These are phyloP conservation scores for Yasuhikotakia modesta DNA, from an alignment of 2,797 vertebrate genomes.

Conservation along the genomic window DNA sequence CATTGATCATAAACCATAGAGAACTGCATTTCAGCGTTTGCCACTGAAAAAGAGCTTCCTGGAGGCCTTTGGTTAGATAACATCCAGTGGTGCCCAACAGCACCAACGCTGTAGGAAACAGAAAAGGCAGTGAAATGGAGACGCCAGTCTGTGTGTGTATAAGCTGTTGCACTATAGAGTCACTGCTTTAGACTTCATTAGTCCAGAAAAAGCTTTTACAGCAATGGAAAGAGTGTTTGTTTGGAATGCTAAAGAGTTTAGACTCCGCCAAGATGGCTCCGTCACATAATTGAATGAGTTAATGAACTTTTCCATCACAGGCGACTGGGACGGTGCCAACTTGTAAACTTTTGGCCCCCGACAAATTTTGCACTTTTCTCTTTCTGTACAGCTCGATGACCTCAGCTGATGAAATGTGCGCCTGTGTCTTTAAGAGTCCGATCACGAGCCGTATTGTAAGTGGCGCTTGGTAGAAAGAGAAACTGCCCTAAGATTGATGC, in stretches of 20 bases:
- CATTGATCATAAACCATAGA: conserved; percentile 41
- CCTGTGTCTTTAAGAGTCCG: conserved; percentile 34
- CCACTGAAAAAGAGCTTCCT: conserved; percentile 5
- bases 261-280: conserved; percentile 38
- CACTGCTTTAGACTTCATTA: conserved; percentile 41
- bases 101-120: background rate
- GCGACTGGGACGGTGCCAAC: conserved; percentile 31
- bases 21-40: conserved; percentile 23
- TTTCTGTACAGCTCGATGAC: background rate
- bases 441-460: conserved; percentile 44
- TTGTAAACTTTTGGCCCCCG: conserved; percentile 30
- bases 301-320: conserved; percentile 47
- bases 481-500: conserved; percentile 39
- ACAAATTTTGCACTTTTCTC: conserved; percentile 31
- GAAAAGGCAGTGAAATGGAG: background rate
- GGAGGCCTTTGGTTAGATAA: background rate
- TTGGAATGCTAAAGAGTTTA: conserved; percentile 32
- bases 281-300: conserved; percentile 41
- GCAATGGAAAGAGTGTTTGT: conserved; percentile 30
- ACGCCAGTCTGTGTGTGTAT: background rate
- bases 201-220: conserved; percentile 37
- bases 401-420: conserved; percentile 2
- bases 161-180: conserved; percentile 10
- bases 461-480: conserved; percentile 28
- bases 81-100: background rate